A percentile compares a stretch with the other conserved stretches of the same genome.
Conservation (phyloP, 2,797 vertebrate species). For the Melanotaenia trifasciata region DNA sequence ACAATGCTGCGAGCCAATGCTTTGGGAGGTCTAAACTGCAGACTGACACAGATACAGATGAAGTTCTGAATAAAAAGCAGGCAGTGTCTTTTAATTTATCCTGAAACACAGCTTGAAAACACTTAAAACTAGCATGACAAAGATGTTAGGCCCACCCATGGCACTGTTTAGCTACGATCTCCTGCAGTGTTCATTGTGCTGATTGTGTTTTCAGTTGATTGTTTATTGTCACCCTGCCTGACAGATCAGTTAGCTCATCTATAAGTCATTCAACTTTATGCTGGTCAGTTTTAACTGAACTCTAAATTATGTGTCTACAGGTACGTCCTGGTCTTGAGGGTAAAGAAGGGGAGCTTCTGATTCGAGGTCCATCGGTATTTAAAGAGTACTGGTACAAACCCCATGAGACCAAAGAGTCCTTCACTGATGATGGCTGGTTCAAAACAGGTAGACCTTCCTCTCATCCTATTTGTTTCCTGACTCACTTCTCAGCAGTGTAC, state of each 20-base stretch:
- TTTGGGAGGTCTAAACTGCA: neutral
- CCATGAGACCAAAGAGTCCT: slow-evolving; percentile 85
- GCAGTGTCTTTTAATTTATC: neutral
- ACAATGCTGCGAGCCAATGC: neutral
- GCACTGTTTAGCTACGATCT: slow-evolving; percentile 9
- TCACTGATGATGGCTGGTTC: slow-evolving; percentile 93
- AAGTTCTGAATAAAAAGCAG: neutral
- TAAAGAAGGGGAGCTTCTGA: slow-evolving; percentile 92
- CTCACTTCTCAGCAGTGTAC: slow-evolving; percentile 5
- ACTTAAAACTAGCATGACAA: neutral
- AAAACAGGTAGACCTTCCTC: slow-evolving; percentile 87
- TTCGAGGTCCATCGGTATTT: slow-evolving; percentile 90
- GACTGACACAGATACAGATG: neutral
- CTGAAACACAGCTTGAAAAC: slow-evolving; percentile 1
- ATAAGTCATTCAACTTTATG: neutral
- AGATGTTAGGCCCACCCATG: neutral
- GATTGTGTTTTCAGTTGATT: neutral
- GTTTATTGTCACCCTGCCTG: neutral
- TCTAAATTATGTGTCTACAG: slow-evolving; percentile 67
- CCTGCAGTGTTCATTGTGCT: neutral
- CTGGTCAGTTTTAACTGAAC: neutral
- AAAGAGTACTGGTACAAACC: slow-evolving; percentile 93
- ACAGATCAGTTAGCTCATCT: neutral
- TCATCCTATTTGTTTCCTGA: slow-evolving; percentile 5
- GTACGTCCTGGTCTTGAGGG: slow-evolving; percentile 86